Evolutionary conservation across 2,113 vertebrate species (phyloP).

Genomic region (Lophochroa leadbeateri): DNA sequence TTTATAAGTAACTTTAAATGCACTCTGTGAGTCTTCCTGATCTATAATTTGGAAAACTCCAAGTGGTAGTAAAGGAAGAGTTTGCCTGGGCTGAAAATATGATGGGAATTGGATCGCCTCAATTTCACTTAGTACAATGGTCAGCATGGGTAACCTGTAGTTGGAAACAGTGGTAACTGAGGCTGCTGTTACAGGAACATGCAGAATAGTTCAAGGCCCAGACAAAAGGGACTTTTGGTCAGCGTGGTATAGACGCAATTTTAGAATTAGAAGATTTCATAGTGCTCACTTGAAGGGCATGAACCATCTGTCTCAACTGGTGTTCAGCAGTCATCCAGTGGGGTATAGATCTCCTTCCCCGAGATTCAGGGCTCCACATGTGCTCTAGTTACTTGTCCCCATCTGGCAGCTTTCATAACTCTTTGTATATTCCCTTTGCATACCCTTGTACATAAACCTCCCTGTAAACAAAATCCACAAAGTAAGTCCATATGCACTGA

Average conservation of each 20-base stretch:
- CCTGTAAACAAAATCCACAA: neutral
- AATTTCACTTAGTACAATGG: neutral
- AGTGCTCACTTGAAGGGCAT: neutral
- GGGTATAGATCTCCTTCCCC: neutral
- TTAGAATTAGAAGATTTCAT: neutral
- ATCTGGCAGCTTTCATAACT: neutral
- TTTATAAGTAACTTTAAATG: neutral
- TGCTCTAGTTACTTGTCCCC: neutral
- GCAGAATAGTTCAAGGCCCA: neutral
- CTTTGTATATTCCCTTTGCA: neutral
- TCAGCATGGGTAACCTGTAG: neutral
- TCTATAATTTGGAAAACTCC: neutral
- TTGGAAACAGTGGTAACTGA: neutral
- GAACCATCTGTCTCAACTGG: neutral
- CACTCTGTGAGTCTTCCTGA: neutral
- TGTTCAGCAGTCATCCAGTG: neutral
- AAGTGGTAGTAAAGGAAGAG: neutral
- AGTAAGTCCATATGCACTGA: neutral
- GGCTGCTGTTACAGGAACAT: neutral
- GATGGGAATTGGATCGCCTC: neutral
- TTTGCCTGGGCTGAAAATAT: neutral
- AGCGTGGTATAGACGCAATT: neutral
- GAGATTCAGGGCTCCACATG: neutral
- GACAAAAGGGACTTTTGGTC: neutral
- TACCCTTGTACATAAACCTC: neutral